Evolutionary conservation across 2,113 vertebrate genomes (phyloP), one percentile per base, ranked within the genome.

Genomic region (Takifugu flavidus): DNA sequence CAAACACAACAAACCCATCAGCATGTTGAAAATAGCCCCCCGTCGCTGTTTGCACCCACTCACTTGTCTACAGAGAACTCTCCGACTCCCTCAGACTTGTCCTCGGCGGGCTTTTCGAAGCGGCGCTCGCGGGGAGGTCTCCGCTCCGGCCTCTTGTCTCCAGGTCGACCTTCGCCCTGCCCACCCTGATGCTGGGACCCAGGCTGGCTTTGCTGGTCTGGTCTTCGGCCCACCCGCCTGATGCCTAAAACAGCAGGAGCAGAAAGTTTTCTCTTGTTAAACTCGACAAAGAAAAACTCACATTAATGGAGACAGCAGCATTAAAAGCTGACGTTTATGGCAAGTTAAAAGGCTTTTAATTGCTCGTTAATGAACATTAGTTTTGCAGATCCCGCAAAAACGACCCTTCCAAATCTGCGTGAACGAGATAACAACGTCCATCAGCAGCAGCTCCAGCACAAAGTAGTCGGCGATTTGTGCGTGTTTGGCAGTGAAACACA

Each of bases 31-130:
- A 20, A 31, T 39, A 10, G 7, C 34, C 11, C 34, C 34, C 68
- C 34, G 51, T 44, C 31, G 34, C 34, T 39, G 34, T 11, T 1
- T 1, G 13, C 49, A 47, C 47, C 12, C 6, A 85, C 91, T 86
- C 91, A 96, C 97, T 94, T 96, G 65, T 99, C 97, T 59, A 90
- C 90, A 4, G 95, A 93, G 83, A 97, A 95, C 66, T 99, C 97
- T 72, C 93, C 94, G 45, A 91, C 94, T 70, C 93, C 95, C 85
- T 88, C 86, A 2, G 94, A 93, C 86, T 98, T 98, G 53, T 98
- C 95, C 74, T 98, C 96, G 1, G 90, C 62, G 3, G 95, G 94
- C 68, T 96, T 98, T 55, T 99, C 97, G 6, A 96, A 95, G 72
- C 95, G 91, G 43, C 96, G 93, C 82, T 99, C 97, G 0, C 97